Percentiles rank a stretch among this genome's conserved stretches.
These are phyloP conservation scores for Enteromius viviparus DNA, from an alignment of 2,797 vertebrate species.

Conservation along the genomic window DNA sequence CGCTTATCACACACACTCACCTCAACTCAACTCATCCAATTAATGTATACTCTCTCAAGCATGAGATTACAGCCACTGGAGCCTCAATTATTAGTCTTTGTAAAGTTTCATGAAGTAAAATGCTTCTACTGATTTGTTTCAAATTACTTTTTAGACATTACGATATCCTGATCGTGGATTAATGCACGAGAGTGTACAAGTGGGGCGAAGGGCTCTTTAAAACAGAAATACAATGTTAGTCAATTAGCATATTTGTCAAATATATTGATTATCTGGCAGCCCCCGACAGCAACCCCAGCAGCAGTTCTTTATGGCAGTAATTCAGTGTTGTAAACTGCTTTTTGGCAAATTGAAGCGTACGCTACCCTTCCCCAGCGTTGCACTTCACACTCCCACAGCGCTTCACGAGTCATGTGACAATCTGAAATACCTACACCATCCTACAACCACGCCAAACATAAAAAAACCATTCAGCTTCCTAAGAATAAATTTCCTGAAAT, in stretches of 20 bases:
- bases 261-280: neutral
- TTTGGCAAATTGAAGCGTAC: neutral
- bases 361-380: neutral
- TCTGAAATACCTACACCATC: conserved; percentile 20
- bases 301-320: neutral
- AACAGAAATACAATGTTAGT: neutral
- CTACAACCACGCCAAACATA: neutral
- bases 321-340: neutral
- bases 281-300: neutral
- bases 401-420: conserved; percentile 9
- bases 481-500: neutral
- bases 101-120: neutral
- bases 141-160: neutral
- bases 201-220: neutral
- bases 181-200: neutral
- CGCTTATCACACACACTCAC: neutral
- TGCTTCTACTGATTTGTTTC: neutral
- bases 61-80: neutral
- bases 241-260: neutral
- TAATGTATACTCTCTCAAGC: neutral
- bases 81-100: neutral
- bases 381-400: conserved; percentile 19
- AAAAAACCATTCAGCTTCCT: neutral
- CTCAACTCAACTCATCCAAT: neutral
- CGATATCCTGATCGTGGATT: neutral